Percentiles rank a stretch among this genome's conserved stretches.
phyloP scores from a whole-genome alignment of 30 jellyfish, hydroid and myxozoan genomes.

The Calvadosia cruxmelitensis region DNA sequence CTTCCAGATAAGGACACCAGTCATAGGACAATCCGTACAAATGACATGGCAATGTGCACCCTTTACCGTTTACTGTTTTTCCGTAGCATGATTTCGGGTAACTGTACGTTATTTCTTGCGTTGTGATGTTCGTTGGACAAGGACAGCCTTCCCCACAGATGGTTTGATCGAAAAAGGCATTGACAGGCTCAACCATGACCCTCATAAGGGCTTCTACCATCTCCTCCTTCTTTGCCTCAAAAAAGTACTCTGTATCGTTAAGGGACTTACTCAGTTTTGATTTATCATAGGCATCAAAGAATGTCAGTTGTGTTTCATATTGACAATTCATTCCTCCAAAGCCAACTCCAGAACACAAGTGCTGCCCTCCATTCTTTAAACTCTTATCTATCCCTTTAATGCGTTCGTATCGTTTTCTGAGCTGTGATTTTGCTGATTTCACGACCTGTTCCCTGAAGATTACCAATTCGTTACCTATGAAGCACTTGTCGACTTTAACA shows the following conservation, averaged over 20 bases:
- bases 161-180: background rate
- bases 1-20: background rate
- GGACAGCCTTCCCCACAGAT: background rate
- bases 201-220: background rate
- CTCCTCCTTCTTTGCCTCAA: background rate
- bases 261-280: background rate
- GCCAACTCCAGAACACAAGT: background rate
- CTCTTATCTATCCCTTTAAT: background rate
- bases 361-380: background rate
- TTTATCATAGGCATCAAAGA: background rate
- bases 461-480: background rate
- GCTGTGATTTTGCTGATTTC: background rate
- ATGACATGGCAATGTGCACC: background rate
- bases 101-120: background rate
- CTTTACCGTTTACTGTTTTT: background rate
- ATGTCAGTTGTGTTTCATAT: background rate
- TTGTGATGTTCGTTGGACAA: background rate
- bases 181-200: background rate
- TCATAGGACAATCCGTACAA: too few relatives aligned
- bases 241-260: background rate
- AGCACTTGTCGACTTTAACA: background rate
- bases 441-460: background rate
- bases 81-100: background rate
- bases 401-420: background rate
- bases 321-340: background rate